Base-by-base conservation (phyloP, 2,797 vertebrate genomes). In the Hypotaenidia philippensis region DNA sequence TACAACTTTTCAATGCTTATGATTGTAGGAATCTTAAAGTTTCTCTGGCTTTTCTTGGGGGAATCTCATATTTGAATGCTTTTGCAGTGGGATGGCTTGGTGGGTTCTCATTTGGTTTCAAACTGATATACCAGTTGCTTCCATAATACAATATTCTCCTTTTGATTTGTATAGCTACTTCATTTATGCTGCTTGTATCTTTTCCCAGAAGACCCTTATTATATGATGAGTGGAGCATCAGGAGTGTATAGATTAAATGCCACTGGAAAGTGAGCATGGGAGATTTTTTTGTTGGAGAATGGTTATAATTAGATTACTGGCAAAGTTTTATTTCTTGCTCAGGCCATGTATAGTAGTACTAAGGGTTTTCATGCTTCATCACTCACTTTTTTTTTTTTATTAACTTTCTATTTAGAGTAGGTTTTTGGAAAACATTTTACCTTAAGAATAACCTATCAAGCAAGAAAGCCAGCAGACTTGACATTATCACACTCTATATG, bases 381-480 rank as follows among this genome's bases (percentile, higher is more conserved):
- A 65, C 55, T 78, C 29, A 31, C 65, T 63, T 91, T 89, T 40
- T 44, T 44, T 44, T 44, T 44, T 95, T 95, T 82, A 65, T 63
- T 27, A 71, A 74, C 55, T 97, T 95, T 79, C 59, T 93, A 36
- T 84, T 94, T 91, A 65, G 66, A 93, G 65, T 82, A 78, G 40
- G 80, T 94, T 27, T n/a, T 90, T 78, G 49, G 83, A 95, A 97
- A 69, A 82, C 32, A 90, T 85, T 97, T 97, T 93, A 96, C 97
- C 87, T 97, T 97, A 96, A 95, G 97, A 96, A 95, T 95, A 97
- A 93, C 69, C 74, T 87, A 81, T 96, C 77, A 96, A 96, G 95
- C 95, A 97, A 76, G 59, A 95, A 96, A 97, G 89, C 84, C 68
- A 87, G 55, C 55, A 93, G 83, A 50, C 76, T 91, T 90, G 53